Evolutionary conservation across 2,797 vertebrate species (phyloP), one percentile per base, ranked within the genome.

Genomic region (Epinephelus malabaricus): DNA sequence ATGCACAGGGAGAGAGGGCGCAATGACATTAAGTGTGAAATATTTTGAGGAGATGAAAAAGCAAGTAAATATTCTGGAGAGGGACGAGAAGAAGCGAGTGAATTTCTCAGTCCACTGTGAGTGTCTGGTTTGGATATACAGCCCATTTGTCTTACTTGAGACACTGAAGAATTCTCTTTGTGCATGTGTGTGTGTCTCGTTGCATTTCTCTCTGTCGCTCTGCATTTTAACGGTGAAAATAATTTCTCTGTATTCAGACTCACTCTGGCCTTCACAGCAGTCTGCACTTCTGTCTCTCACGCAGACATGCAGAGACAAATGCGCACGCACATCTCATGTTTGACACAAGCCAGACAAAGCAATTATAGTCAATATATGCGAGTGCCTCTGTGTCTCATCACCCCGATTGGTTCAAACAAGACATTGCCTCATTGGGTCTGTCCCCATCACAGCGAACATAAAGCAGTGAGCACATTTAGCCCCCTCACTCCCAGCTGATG

Each of bases 21-120:
- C 78, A 76, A 83, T 87, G 88, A 90, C 86, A 89, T 86, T 76
- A 91, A 86, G 83, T 90, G 88, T 89, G 89, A 93, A 92, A 91
- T 87, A 89, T 87, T 90, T 90, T 65, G 66, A 79, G 69, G 68
- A 83, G 86, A 87, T 88, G 86, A 88, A 88, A 85, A 88, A 83
- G 73, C 70, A 85, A 87, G 82, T 89, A 82, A 89, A 92, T 88
- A 86, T 86, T 90, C 73, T 78, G 30, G 56, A 70, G 81, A 81
- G 61, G 66, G 56, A 78, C 50, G 19, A 77, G 65, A 74, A 61
- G 66, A 78, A 67, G 73, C 17, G 2, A 76, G 81, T 71, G 47
- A 70, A 88, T 86, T 85, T 90, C 85, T 89, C 82, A 85, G 87
- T 84, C 75, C 70, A 75, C 86, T 83, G 85, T 83, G 85, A 89